A percentile compares a stretch with the other conserved stretches of the same genome.
Conservation (phyloP, 2,797 vertebrate genomes). For the Phoebastria nigripes region DNA sequence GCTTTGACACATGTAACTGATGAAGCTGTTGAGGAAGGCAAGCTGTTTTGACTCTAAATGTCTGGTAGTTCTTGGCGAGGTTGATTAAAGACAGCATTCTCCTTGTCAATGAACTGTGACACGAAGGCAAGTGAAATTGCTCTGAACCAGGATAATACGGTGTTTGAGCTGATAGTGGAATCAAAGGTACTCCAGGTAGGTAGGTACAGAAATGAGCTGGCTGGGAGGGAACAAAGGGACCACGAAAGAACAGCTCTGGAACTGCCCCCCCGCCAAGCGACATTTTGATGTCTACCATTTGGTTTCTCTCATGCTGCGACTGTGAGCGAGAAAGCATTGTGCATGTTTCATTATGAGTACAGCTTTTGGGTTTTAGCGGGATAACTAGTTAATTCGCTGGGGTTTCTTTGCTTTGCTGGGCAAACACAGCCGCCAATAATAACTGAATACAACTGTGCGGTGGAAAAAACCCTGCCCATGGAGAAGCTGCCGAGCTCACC, state of each 20-base stretch:
- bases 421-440: neutral
- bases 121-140: neutral
- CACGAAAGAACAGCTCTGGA: accelerated
- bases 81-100: neutral
- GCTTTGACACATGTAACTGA: slow-evolving; percentile 37
- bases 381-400: neutral
- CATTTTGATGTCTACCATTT: neutral
- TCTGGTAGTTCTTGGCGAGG: neutral
- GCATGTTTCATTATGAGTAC: accelerated
- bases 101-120: neutral
- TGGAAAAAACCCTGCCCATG: neutral
- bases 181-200: neutral
- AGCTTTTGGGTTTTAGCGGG: accelerated
- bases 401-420: neutral
- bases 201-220: neutral
- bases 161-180: neutral
- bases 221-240: neutral
- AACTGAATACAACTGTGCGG: neutral
- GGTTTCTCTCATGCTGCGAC: neutral
- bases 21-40: neutral
- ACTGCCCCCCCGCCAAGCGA: neutral
- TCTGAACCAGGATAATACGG: neutral
- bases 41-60: slow-evolving; percentile 33
- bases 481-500: neutral
- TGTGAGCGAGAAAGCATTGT: neutral